phyloP scores from a whole-genome alignment of 2,888 invertebrate genomes.

The Dione vanillae region DNA sequence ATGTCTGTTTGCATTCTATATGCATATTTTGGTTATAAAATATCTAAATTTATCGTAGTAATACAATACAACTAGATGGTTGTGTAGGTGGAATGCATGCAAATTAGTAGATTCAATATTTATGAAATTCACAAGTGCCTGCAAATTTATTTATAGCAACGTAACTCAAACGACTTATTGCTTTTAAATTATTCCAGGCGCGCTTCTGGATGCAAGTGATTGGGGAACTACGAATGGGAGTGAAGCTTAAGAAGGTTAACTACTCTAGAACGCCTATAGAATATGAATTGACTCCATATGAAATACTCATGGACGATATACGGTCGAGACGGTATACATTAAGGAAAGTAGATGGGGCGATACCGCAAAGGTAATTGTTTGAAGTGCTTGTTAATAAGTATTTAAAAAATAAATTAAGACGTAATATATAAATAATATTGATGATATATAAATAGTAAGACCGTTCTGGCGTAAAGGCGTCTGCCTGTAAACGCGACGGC shows the following conservation, averaged over 20 bases:
- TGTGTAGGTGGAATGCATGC: constrained; percentile 18
- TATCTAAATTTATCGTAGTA: constrained; percentile 19
- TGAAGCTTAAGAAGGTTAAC: constrained; percentile 95
- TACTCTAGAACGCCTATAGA: constrained; percentile 91
- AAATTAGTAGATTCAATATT: constrained; percentile 23
- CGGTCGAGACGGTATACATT: constrained; percentile 94
- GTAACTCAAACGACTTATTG: constrained; percentile 45
- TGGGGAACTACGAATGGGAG: constrained; percentile 94
- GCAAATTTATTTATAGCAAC: constrained; percentile 56
- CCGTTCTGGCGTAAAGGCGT: no score
- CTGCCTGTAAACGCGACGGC: neutral
- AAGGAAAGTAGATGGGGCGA: constrained; percentile 93
- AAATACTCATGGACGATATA: constrained; percentile 98
- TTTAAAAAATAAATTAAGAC: no score
- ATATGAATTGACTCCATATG: constrained; percentile 97
- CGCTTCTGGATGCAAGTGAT: constrained; percentile 98
- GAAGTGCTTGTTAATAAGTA: neutral
- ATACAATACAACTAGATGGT: constrained; percentile 12
- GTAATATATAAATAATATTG: no score
- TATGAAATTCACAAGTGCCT: constrained; percentile 49
- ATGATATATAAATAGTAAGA: no score
- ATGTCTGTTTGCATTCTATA: constrained; percentile 10
- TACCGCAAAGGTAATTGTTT: constrained; percentile 85
- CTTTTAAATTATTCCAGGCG: constrained; percentile 85
- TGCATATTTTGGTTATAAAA: constrained; percentile 16